A percentile compares a stretch with the other conserved stretches of the same genome.
Conservation (phyloP, 2,797 vertebrate species). For the Avahi laniger region DNA sequence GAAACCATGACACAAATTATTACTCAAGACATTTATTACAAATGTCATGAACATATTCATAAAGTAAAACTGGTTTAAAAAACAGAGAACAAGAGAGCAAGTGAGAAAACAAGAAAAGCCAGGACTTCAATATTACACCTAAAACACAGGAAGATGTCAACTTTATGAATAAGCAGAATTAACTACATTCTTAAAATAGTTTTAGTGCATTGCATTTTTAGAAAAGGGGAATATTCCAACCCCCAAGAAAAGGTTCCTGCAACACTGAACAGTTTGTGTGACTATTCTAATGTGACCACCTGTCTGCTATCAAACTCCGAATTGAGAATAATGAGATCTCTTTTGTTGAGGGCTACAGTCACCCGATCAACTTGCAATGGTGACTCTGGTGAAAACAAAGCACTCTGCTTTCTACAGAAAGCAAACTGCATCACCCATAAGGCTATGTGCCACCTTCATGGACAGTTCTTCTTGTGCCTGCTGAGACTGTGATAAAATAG, state of each 20-base stretch:
- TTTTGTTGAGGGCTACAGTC: constrained; percentile 71
- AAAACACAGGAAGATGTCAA: constrained; percentile 86
- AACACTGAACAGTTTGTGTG: constrained; percentile 85
- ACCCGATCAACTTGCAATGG: constrained; percentile 54
- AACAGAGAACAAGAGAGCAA: constrained; percentile 71
- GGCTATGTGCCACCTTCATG: constrained; percentile 57
- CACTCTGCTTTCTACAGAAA: constrained; percentile 72
- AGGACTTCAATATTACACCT: constrained; percentile 85
- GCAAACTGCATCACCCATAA: constrained; percentile 70
- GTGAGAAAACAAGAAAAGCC: constrained; percentile 76
- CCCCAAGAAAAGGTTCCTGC: constrained; percentile 80
- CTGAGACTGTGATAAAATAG: constrained; percentile 82
- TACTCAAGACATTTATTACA: constrained; percentile 90
- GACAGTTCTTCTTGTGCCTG: constrained; percentile 75
- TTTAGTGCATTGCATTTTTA: constrained; percentile 93
- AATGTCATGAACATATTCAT: constrained; percentile 87
- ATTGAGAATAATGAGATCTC: constrained; percentile 78
- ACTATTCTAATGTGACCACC: constrained; percentile 81
- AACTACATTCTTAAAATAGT: constrained; percentile 94
- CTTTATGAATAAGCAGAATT: constrained; percentile 89
- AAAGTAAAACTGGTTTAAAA: constrained; percentile 86
- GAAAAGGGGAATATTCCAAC: constrained; percentile 83
- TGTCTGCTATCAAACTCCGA: constrained; percentile 80
- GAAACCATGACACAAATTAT: constrained; percentile 87
- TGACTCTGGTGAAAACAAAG: constrained; percentile 68